Evolutionary conservation across 2,113 vertebrate species (phyloP), one percentile per base, ranked within the genome.

Genomic region (Bubalus kerabau): DNA sequence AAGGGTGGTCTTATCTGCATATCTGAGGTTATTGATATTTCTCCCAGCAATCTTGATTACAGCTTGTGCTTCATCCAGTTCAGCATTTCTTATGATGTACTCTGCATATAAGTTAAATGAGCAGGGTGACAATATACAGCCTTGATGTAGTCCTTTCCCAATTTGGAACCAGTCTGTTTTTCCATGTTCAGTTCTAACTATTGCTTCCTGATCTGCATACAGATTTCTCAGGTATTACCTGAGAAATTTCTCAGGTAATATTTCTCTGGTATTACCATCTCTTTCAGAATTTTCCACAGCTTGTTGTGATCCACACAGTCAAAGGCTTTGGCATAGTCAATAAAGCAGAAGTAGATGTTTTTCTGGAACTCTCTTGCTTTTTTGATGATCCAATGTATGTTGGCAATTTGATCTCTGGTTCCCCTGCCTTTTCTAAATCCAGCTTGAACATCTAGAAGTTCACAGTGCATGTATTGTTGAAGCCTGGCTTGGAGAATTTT

Each of bases 381-480:
- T 11, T 23, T 11, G n/a, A 71, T 36, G n/a, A 71, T 71, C 17
- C 64, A 36, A 3, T 0, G 2, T 17, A 71, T 71, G n/a, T 21
- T 71, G n/a, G 64, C 19, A 71, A 23, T 71, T 71, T 71, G n/a
- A 71, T 21, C 64, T 71, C n/a, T 71, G 17, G 9, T 36, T 21
- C n/a, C n/a, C 4, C 17, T 71, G 64, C n/a, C 9, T 71, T 36
- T 71, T 36, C 17, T 71, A 36, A 71, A 71, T 36, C 9, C 64
- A 71, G 17, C 64, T 71, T 36, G 64, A 36, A 21, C 9, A 36
- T 71, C n/a, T 23, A n/a, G n/a, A 71, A 71, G 17, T 36, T 36
- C n/a, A 36, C 0, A 1, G n/a, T 71, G 36, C n/a, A 21, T 6
- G 9, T 36, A 36, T 1, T 36, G n/a, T 1, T 21, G 64, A 60